These are phyloP conservation scores for Fistularia tabacaria DNA, from an alignment of 2,797 vertebrate species.

Conservation along the genomic window DNA sequence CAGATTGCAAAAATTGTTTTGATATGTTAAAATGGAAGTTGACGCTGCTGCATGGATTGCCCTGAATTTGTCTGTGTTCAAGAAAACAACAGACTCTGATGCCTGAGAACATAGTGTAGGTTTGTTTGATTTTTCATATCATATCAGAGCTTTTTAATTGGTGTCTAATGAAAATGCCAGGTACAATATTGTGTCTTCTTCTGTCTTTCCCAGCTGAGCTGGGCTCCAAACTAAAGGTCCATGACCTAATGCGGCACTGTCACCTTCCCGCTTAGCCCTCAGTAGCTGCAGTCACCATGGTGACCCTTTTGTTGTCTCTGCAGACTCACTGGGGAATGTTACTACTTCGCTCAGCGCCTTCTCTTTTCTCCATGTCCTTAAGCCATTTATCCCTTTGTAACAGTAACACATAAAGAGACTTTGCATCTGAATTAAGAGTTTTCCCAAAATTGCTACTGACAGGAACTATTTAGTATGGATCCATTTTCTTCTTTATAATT, in stretches of 20 bases:
- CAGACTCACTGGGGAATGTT: constrained; percentile 22
- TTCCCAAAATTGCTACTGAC: neutral
- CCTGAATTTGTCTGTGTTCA: too few species aligned
- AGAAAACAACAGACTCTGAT: too few species aligned
- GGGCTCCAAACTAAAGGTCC: constrained; percentile 16
- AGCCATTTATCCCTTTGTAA: constrained; percentile 13
- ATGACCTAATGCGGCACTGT: constrained; percentile 22
- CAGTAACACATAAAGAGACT: constrained; percentile 15
- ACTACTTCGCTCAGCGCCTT: constrained; percentile 12
- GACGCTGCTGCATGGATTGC: too few species aligned
- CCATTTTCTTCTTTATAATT: too few species aligned
- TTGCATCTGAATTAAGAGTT: constrained; percentile 27
- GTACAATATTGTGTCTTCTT: too few species aligned
- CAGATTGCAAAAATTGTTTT: too few species aligned
- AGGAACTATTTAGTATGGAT: too few species aligned
- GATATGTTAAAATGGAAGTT: too few species aligned
- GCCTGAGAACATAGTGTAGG: too few species aligned
- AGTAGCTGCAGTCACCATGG: constrained; percentile 39
- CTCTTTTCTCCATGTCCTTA: constrained; percentile 8
- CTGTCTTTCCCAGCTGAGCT: neutral
- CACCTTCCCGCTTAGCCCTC: constrained; percentile 35
- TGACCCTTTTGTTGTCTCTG: constrained; percentile 42
- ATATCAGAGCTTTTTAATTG: too few species aligned
- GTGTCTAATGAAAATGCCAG: too few species aligned
- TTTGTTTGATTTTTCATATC: too few species aligned